Evolutionary conservation across 2,888 invertebrate species (phyloP).

Genomic region (Tinea pellionella): DNA sequence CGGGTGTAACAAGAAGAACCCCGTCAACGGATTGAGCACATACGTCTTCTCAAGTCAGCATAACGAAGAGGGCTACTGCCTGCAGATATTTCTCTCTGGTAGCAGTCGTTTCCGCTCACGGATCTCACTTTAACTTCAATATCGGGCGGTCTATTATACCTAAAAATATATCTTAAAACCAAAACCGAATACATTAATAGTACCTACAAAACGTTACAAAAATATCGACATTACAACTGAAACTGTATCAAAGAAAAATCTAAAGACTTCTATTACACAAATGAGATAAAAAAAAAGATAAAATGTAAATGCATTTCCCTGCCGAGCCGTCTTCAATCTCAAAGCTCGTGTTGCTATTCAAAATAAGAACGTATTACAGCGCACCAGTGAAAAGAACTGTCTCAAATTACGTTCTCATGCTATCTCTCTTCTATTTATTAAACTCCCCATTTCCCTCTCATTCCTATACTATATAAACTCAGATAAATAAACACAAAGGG

Average conservation of each 20-base stretch:
- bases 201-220: not conserved
- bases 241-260: conserved; percentile 52
- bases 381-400: conserved; percentile 67
- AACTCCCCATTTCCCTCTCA: conserved; percentile 28
- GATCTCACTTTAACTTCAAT: too few species aligned
- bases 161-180: not conserved
- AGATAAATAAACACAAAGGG: conserved; percentile 71
- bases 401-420: conserved; percentile 61
- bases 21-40: too few species aligned
- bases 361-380: conserved; percentile 65
- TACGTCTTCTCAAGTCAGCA: too few species aligned
- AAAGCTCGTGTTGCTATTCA: conserved; percentile 59
- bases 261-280: conserved; percentile 47
- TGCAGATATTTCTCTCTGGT: too few species aligned
- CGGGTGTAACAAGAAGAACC: too few species aligned
- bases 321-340: conserved; percentile 24
- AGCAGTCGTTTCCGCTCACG: too few species aligned
- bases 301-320: conserved; percentile 64
- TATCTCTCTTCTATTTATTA: conserved; percentile 28
- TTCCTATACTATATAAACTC: conserved; percentile 60
- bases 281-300: conserved; percentile 48
- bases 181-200: not conserved
- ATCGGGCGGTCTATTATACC: not conserved
- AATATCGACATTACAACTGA: not conserved
- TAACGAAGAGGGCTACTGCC: too few species aligned